A percentile compares a stretch with the other conserved stretches of the same genome.
phyloP scores from a whole-genome alignment of 2,888 invertebrate genomes.

The Brenthis ino region DNA sequence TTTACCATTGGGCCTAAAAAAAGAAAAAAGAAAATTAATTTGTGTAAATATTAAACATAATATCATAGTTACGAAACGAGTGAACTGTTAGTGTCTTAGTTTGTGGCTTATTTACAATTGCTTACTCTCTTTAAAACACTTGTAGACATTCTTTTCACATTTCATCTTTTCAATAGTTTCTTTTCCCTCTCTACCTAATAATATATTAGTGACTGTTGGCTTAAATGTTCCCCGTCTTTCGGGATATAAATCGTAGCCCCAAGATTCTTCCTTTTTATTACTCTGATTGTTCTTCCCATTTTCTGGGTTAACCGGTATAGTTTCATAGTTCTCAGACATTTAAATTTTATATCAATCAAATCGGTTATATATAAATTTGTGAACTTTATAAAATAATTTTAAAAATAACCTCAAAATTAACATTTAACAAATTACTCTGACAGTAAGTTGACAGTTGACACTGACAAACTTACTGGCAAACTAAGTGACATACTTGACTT shows the following conservation, averaged over 20 bases:
- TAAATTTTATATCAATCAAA: not conserved
- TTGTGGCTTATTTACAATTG: slow-evolving; percentile 32
- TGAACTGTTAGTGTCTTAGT: not conserved
- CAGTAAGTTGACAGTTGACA: not conserved
- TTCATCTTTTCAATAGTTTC: slow-evolving; percentile 87
- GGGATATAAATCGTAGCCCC: slow-evolving; percentile 93
- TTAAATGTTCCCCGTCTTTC: slow-evolving; percentile 86
- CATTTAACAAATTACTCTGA: not conserved
- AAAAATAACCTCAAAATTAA: slow-evolving; percentile 2
- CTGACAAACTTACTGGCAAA: not conserved
- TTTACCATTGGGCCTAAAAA: slow-evolving; percentile 88
- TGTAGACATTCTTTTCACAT: slow-evolving; percentile 91
- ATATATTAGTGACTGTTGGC: slow-evolving; percentile 77
- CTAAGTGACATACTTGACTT: no score
- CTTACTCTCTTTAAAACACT: slow-evolving; percentile 88
- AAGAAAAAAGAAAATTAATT: not conserved
- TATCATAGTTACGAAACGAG: not conserved
- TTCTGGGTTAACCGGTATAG: slow-evolving; percentile 8
- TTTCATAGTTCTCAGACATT: slow-evolving; percentile 26
- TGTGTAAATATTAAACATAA: not conserved
- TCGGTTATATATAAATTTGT: not conserved
- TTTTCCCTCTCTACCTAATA: slow-evolving; percentile 86
- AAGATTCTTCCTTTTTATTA: slow-evolving; percentile 64
- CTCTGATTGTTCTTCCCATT: slow-evolving; percentile 22
- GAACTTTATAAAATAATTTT: not conserved